Evolutionary conservation across 53 echinoderm and acorn worm genomes (phyloP).

Genomic region (Mesocentrotus franciscanus): DNA sequence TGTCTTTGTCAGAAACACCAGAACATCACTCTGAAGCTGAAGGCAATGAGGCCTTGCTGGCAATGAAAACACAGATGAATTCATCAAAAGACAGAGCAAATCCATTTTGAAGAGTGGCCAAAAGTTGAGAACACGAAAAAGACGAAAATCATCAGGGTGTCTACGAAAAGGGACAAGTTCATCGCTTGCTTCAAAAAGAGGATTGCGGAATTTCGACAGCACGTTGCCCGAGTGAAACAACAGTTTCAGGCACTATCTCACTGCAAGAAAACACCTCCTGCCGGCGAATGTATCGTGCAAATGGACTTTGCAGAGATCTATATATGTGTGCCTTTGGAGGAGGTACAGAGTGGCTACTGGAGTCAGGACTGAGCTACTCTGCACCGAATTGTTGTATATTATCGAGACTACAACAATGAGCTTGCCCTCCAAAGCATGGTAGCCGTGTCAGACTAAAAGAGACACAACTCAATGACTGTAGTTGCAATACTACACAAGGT

Average conservation of each 20-base stretch:
- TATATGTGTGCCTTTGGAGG: slow-evolving; percentile 66
- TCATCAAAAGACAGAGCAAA: slow-evolving; percentile 63
- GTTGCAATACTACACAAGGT: not conserved
- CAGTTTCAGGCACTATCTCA: not conserved
- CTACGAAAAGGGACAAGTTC: slow-evolving; percentile 63
- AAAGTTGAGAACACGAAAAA: slow-evolving; percentile 66
- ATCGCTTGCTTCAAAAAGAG: slow-evolving; percentile 27
- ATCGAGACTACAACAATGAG: not conserved
- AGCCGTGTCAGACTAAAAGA: not conserved
- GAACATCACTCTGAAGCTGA: slow-evolving; percentile 67
- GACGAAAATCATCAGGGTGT: slow-evolving; percentile 58
- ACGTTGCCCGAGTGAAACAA: not conserved
- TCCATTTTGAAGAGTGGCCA: slow-evolving; percentile 68
- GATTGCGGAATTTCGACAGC: slow-evolving; percentile 55
- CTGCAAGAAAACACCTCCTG: not conserved
- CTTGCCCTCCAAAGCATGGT: not conserved
- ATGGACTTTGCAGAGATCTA: slow-evolving; percentile 78
- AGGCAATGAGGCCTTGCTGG: slow-evolving; percentile 56
- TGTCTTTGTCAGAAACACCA: slow-evolving; percentile 70
- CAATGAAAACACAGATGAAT: slow-evolving; percentile 62
- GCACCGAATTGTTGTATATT: slow-evolving; percentile 67
- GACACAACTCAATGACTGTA: not conserved
- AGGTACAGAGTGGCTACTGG: slow-evolving; percentile 75
- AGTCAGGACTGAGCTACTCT: slow-evolving; percentile 68
- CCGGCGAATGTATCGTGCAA: slow-evolving; percentile 3